Percentiles rank a stretch among this genome's conserved stretches.
phyloP scores from a whole-genome alignment of 2,113 vertebrate genomes.

The Catagonus wagneri region DNA sequence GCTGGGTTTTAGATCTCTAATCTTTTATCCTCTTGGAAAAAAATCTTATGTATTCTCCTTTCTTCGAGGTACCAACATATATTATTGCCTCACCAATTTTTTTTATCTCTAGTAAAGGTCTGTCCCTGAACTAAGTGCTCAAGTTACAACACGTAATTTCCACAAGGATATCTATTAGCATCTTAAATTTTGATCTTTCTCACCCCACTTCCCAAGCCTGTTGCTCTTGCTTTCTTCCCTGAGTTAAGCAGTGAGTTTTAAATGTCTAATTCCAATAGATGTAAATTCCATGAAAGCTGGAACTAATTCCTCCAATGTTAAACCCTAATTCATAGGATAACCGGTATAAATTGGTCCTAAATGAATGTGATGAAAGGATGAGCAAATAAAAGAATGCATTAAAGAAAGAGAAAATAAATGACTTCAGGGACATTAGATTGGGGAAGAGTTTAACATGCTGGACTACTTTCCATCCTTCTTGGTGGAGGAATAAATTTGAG shows the following conservation, averaged over 20 bases:
- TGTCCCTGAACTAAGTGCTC: not conserved
- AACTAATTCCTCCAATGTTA: not conserved
- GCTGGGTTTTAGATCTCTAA: accelerated
- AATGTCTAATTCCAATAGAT: not conserved
- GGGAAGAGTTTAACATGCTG: not conserved
- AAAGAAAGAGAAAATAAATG: not conserved
- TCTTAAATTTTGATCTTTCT: not conserved
- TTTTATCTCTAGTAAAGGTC: not conserved
- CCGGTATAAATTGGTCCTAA: not conserved
- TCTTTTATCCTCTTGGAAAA: not conserved
- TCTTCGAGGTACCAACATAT: not conserved
- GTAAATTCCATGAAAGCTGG: not conserved
- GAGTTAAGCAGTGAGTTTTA: not conserved
- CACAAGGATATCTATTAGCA: not conserved
- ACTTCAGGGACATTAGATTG: not conserved
- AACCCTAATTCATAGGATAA: not conserved
- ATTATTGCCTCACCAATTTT: not conserved
- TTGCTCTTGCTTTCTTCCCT: not conserved
- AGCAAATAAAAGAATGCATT: not conserved
- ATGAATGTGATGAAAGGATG: not conserved
- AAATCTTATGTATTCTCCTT: not conserved
- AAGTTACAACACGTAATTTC: not conserved
- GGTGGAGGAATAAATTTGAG: not conserved
- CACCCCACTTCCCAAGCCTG: not conserved
- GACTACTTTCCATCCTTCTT: not conserved